A percentile compares a stretch with the other conserved stretches of the same genome.
phyloP scores from a whole-genome alignment of 2,113 vertebrate genomes.

The Hydrochoerus hydrochaeris region DNA sequence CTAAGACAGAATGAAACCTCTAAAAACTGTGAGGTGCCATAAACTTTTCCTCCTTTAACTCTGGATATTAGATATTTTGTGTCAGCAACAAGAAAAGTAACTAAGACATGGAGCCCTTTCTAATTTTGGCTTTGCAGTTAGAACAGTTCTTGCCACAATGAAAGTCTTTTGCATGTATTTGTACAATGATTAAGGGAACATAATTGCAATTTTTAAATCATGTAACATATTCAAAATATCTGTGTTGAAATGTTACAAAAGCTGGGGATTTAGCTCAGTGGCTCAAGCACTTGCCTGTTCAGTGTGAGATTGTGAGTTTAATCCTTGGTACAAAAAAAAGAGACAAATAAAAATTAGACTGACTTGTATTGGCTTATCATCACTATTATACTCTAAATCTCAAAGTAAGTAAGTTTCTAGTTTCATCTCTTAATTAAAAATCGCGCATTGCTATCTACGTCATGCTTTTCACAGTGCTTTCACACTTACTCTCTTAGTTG shows the following conservation, averaged over 20 bases:
- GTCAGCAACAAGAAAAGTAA: neutral
- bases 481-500: neutral
- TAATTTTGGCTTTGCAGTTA: neutral
- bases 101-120: neutral
- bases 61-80: neutral
- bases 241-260: neutral
- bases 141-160: neutral
- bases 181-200: neutral
- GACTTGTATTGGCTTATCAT: neutral
- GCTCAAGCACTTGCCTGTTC: too few species aligned
- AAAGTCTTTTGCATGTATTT: neutral
- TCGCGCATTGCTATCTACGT: neutral
- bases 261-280: too few species aligned
- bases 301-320: too few species aligned
- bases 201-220: neutral
- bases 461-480: slow-evolving; percentile 17
- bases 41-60: neutral
- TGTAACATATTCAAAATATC: neutral
- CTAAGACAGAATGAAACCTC: too few species aligned
- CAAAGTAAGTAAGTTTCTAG: neutral
- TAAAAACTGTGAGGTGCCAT: neutral
- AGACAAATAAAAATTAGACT: neutral
- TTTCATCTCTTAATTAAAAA: slow-evolving; percentile 63
- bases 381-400: neutral
- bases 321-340: too few species aligned